Base-by-base conservation (phyloP, 2,888 invertebrate species). In the Eristalis intricaria region DNA sequence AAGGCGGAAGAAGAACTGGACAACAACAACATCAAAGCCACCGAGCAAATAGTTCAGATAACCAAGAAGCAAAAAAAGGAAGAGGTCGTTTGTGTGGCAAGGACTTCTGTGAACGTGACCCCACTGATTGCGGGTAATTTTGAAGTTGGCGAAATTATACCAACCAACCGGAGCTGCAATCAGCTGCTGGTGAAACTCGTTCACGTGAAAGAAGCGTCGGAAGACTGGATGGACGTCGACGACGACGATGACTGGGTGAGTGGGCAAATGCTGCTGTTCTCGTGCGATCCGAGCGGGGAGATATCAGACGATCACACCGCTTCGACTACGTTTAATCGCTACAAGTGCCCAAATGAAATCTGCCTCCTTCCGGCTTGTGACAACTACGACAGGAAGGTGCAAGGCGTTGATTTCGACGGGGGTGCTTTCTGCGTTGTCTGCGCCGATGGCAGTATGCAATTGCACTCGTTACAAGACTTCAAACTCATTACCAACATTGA, bases 381-480 rank as follows among this genome's bases (percentile, higher is more conserved):
- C 56, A 90, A 91, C 4, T 93, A 93, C 78, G 93, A 93, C 81
- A 91, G 92, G 19, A 84, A 88, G 78, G 84, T 89, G 5, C 87
- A 87, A 56, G 84, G 87, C 0, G 87, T 84, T 76, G 91, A 89
- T 61, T 83, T 86, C 56, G 94, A 94, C 15, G 93, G 93, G 71
- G 95, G 96, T 66, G 95, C 96, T 61, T 95, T 96, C 76, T 96
- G 97, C 15, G 94, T 96, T 61, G 96, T 97, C 15, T 96, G 97
- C 88, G 94, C 94, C 1, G 96, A 96, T 91, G 98, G 98, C 7
- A 94, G 94, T 65, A 94, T 98, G 43, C 94, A 96, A 90, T 93
- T 98, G 64, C 94, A 97, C 80, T 95, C 96, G 50, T 92, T 97
- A 60, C 94, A 95, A n/a, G 95, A 96, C 70, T 94, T 98, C 89